Conservation (phyloP, 2,797 vertebrate genomes). For the Anguilla megastoma region DNA sequence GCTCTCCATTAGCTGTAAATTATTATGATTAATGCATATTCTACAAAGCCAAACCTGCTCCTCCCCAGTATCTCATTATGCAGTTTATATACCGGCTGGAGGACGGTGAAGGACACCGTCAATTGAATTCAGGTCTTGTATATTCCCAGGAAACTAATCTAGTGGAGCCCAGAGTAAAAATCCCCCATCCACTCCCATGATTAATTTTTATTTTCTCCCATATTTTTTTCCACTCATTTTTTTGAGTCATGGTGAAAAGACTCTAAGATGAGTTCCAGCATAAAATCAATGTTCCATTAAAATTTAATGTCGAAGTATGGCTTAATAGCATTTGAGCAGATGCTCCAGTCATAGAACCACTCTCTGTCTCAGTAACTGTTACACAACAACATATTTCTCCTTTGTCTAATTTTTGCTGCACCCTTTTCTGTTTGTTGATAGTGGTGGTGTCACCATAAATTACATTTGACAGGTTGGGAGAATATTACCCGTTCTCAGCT, state of each 20-base stretch:
- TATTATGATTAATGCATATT: constrained; percentile 25
- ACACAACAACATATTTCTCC: constrained; percentile 29
- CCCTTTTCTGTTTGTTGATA: constrained; percentile 6
- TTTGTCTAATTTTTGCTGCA: neutral
- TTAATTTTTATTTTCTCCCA: constrained; percentile 76
- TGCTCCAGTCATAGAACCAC: constrained; percentile 67
- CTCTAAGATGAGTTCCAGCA: constrained; percentile 64
- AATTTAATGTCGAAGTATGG: constrained; percentile 78
- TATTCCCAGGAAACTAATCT: constrained; percentile 76
- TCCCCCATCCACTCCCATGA: constrained; percentile 67
- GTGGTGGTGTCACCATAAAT: neutral
- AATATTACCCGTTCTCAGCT: neutral
- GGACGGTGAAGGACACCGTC: constrained; percentile 73
- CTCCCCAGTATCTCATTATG: constrained; percentile 66
- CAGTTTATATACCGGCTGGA: constrained; percentile 65
- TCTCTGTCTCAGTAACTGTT: constrained; percentile 60
- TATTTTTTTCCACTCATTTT: constrained; percentile 69
- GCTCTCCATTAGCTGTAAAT: constrained; percentile 21
- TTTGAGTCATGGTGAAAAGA: constrained; percentile 71
- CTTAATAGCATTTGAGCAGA: constrained; percentile 78
- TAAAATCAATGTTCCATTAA: constrained; percentile 85
- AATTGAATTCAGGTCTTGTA: constrained; percentile 73
- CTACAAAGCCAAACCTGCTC: constrained; percentile 22
- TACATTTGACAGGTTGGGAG: neutral
- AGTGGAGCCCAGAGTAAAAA: constrained; percentile 72